Evolutionary conservation across 1,140 invertebrate species (phyloP).

Genomic region (Odontomachus brunneus): DNA sequence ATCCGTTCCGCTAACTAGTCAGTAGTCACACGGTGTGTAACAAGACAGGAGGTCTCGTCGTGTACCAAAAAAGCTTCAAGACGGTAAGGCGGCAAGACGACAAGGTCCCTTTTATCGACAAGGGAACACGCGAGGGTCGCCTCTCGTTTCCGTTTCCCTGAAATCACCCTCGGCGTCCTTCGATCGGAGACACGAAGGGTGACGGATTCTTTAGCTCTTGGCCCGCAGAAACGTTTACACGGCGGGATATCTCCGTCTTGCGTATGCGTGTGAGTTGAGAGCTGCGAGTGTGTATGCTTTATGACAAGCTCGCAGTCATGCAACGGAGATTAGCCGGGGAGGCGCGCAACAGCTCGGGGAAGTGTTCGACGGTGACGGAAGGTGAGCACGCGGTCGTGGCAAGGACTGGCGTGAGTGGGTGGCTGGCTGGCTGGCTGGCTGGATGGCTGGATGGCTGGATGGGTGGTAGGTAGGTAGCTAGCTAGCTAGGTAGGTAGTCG

Average conservation of each 20-base stretch:
- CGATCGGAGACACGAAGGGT: background rate
- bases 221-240: background rate
- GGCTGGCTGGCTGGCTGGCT: too few relatives aligned
- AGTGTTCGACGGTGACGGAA: constrained; percentile 48
- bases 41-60: background rate
- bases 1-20: constrained; percentile 20
- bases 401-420: constrained; percentile 32
- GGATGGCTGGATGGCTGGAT: too few relatives aligned
- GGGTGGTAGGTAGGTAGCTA: too few relatives aligned
- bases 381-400: constrained; percentile 19
- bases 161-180: background rate
- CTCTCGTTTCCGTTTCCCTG: background rate
- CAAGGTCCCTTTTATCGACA: constrained; percentile 22
- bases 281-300: constrained; percentile 50
- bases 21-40: background rate
- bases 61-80: too few relatives aligned
- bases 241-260: background rate
- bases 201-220: background rate
- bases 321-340: constrained; percentile 67
- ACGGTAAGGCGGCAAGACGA: background rate
- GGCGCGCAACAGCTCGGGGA: constrained; percentile 37
- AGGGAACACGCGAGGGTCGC: constrained; percentile 2
- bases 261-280: constrained; percentile 9
- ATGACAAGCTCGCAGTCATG: constrained; percentile 69
- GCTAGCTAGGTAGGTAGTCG: constrained; percentile 15